A percentile compares a stretch with the other conserved stretches of the same genome.
phyloP scores from a whole-genome alignment of 1,140 invertebrate species.

The Liolophura sinensis region DNA sequence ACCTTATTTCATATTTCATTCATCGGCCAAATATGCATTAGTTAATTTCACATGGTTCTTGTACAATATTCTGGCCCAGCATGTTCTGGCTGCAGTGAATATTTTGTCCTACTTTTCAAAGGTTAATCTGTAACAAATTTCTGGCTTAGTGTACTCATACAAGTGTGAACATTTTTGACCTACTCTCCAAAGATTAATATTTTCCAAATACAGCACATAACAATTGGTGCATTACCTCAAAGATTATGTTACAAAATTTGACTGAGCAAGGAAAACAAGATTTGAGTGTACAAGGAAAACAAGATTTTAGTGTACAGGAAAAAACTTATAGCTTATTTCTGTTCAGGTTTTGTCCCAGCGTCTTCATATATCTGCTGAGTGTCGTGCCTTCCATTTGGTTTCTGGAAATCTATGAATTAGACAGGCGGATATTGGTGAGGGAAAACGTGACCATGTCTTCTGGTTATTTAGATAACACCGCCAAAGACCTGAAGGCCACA shows the following conservation, averaged over 20 bases:
- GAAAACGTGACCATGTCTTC: too few species aligned
- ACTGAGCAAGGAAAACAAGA: background rate
- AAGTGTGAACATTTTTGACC: too few species aligned
- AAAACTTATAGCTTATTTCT: background rate
- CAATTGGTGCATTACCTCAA: background rate
- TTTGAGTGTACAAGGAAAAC: background rate
- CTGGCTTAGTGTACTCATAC: too few species aligned
- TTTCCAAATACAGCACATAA: background rate
- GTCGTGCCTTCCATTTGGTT: slow-evolving; percentile 59
- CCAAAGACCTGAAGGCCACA: slow-evolving; percentile 35
- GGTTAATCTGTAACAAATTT: too few species aligned
- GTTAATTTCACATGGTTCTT: too few species aligned
- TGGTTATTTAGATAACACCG: slow-evolving; percentile 16
- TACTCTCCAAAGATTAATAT: background rate
- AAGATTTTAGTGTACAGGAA: background rate
- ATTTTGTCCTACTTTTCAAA: too few species aligned
- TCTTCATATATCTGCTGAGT: slow-evolving; percentile 55
- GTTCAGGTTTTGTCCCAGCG: slow-evolving; percentile 56
- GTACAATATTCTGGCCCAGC: too few species aligned
- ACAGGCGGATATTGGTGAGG: slow-evolving; percentile 27
- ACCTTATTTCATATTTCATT: too few species aligned
- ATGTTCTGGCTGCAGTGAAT: too few species aligned
- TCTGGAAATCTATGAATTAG: slow-evolving; percentile 53
- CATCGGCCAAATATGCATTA: too few species aligned
- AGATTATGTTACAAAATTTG: too few species aligned